These are phyloP conservation scores for Coluber constrictor DNA, from an alignment of 2,797 vertebrate species.

Conservation along the genomic window DNA sequence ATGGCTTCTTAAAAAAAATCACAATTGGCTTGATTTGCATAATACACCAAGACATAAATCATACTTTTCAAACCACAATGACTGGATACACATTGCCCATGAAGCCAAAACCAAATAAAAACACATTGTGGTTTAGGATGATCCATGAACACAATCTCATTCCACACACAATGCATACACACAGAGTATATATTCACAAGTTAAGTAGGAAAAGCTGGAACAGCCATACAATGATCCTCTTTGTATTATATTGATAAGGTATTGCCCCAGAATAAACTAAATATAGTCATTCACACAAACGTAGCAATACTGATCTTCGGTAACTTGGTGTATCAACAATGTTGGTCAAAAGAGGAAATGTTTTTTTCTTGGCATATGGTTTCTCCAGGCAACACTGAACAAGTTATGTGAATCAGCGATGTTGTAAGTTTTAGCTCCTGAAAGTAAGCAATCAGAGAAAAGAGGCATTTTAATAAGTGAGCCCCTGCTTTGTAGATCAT, in stretches of 20 bases:
- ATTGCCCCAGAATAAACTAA: neutral
- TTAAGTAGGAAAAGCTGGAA: neutral
- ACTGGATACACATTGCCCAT: neutral
- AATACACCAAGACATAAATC: neutral
- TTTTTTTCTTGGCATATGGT: neutral
- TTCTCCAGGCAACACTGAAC: neutral
- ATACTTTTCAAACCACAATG: neutral
- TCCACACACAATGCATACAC: neutral
- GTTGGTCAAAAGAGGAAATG: neutral
- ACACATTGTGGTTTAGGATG: neutral
- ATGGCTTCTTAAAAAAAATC: neutral
- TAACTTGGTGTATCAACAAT: neutral
- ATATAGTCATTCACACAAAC: neutral
- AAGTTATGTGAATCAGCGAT: neutral
- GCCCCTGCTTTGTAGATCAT: neutral
- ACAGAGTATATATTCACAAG: neutral
- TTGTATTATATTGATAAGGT: neutral
- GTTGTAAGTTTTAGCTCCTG: neutral
- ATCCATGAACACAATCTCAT: neutral
- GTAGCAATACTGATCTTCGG: neutral
- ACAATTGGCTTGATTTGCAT: neutral
- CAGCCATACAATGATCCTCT: neutral
- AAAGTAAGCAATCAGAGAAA: neutral
- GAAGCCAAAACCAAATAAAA: neutral
- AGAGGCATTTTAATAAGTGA: neutral